These are phyloP conservation scores for Amphipyra tragopoginis DNA, from an alignment of 2,888 invertebrate genomes.

Conservation along the genomic window DNA sequence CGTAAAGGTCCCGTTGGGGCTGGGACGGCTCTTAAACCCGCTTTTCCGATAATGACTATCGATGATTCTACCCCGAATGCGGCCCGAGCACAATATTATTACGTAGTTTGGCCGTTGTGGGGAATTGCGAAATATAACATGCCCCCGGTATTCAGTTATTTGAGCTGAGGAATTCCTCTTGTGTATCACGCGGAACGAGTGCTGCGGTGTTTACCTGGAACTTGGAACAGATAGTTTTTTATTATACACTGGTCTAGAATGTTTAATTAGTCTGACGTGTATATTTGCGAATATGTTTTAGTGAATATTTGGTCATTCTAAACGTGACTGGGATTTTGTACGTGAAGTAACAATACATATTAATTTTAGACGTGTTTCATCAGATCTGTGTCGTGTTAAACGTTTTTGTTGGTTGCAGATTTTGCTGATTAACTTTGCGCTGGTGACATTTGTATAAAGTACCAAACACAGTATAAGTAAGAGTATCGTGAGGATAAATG, in stretches of 20 bases:
- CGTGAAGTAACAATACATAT: neutral
- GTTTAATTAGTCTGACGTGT: conserved; percentile 6
- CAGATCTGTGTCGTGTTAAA: too few relatives aligned
- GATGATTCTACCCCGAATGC: conserved; percentile 87
- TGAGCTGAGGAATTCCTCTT: conserved; percentile 70
- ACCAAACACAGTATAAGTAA: too few relatives aligned
- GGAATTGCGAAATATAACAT: conserved; percentile 85
- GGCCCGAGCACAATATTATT: conserved; percentile 87
- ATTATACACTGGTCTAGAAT: neutral
- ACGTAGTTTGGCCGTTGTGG: conserved; percentile 83
- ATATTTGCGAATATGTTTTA: conserved; percentile 8
- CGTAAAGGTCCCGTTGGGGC: conserved; percentile 86
- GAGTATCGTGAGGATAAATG: too few relatives aligned
- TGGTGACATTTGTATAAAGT: too few relatives aligned
- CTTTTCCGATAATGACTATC: conserved; percentile 89
- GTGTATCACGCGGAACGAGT: conserved; percentile 53
- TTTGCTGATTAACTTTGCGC: too few relatives aligned
- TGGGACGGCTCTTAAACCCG: conserved; percentile 87
- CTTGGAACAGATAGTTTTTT: conserved; percentile 19
- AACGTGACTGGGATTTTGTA: neutral
- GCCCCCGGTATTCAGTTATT: conserved; percentile 80
- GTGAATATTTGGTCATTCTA: neutral
- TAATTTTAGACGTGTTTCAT: neutral
- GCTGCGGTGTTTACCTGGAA: conserved; percentile 26
- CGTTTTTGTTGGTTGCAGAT: too few relatives aligned